A percentile compares a stretch with the other conserved stretches of the same genome.
These are phyloP conservation scores for Gryllus bimaculatus DNA, from an alignment of 1,140 invertebrate species.

Conservation along the genomic window DNA sequence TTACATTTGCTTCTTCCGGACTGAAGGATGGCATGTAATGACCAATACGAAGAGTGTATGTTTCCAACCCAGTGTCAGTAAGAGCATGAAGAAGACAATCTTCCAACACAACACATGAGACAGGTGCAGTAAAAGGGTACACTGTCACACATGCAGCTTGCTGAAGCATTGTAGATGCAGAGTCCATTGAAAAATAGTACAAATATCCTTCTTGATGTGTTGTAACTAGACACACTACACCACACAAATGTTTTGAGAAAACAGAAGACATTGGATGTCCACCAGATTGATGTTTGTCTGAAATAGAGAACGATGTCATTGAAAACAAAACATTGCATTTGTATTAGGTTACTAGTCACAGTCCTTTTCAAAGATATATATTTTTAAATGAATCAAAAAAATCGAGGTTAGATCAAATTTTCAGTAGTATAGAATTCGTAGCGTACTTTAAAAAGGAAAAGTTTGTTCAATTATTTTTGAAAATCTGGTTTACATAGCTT, in stretches of 20 bases:
- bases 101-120: slow-evolving; percentile 54
- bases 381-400: no score
- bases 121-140: slow-evolving; percentile 62
- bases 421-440: no score
- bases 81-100: slow-evolving; percentile 61
- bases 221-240: slow-evolving; percentile 36
- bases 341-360: no score
- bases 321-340: no score
- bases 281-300: not conserved
- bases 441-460: no score
- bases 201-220: slow-evolving; percentile 48
- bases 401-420: no score
- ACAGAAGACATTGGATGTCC: not conserved
- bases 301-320: not conserved
- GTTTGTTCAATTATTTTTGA: no score
- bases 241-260: not conserved
- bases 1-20: slow-evolving; percentile 6
- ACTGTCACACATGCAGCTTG: slow-evolving; percentile 22
- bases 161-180: slow-evolving; percentile 19
- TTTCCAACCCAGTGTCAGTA: slow-evolving; percentile 66
- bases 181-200: slow-evolving; percentile 41
- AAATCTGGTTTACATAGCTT: no score
- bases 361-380: no score
- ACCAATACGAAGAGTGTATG: slow-evolving; percentile 59
- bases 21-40: slow-evolving; percentile 31